Conservation (phyloP, 92 coral and sea anemone species). For the Desmophyllum pertusum region DNA sequence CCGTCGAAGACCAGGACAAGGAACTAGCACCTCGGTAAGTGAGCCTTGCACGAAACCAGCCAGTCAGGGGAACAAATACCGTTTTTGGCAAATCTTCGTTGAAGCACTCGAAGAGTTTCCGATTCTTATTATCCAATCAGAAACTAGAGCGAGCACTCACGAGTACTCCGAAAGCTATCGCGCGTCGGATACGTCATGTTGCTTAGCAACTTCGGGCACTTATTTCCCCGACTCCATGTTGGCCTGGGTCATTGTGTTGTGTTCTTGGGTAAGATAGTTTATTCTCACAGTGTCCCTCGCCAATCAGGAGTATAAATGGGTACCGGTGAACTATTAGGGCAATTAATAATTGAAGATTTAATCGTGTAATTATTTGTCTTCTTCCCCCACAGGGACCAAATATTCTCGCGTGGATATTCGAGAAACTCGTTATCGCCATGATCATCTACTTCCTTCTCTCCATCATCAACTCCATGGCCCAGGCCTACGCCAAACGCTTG, state of each 20-base stretch:
- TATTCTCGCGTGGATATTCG: constrained; percentile 95
- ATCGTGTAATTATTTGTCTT: neutral
- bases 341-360: neutral
- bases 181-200: too few species aligned
- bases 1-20: constrained; percentile 80
- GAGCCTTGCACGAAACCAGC: neutral
- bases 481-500: constrained; percentile 91
- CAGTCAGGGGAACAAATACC: neutral
- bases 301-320: too few species aligned
- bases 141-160: too few species aligned
- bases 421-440: constrained; percentile 93
- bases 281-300: neutral
- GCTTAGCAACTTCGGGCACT: too few species aligned
- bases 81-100: too few species aligned
- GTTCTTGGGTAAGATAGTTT: neutral
- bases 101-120: too few species aligned
- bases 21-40: constrained; percentile 63
- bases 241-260: neutral
- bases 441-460: constrained; percentile 87
- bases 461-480: constrained; percentile 96
- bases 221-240: too few species aligned
- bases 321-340: neutral
- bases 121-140: too few species aligned
- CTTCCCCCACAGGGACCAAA: constrained; percentile 74
- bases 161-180: too few species aligned